These are phyloP conservation scores for Elgaria multicarinata DNA, from an alignment of 2,113 vertebrate species.

Conservation along the genomic window DNA sequence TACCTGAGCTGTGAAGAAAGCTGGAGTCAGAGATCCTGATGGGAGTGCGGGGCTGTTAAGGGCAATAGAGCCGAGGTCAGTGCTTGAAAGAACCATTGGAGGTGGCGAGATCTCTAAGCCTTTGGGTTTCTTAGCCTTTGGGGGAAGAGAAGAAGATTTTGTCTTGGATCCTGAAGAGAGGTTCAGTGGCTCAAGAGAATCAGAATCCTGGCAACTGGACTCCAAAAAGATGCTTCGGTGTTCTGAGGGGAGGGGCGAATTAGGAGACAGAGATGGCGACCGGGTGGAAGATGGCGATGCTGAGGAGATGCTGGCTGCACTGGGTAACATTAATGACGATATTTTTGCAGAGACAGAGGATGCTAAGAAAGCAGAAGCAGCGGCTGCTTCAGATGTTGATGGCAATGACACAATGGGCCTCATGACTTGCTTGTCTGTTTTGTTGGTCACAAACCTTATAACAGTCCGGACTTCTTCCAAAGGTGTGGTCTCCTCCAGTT, in stretches of 20 bases:
- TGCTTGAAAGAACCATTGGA: slow-evolving; percentile 88
- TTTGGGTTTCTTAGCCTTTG: slow-evolving; percentile 96
- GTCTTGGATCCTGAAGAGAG: slow-evolving; percentile 92
- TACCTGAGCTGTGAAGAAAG: slow-evolving; percentile 96
- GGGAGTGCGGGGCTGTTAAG: slow-evolving; percentile 95
- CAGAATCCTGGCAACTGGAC: slow-evolving; percentile 80
- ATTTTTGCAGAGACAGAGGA: slow-evolving; percentile 82
- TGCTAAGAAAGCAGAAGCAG: slow-evolving; percentile 76
- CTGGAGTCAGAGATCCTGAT: slow-evolving; percentile 92
- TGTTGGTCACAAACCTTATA: slow-evolving; percentile 93
- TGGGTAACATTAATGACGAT: slow-evolving; percentile 79
- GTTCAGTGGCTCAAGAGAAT: slow-evolving; percentile 92
- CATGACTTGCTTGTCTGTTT: slow-evolving; percentile 79
- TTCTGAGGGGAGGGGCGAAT: slow-evolving; percentile 76
- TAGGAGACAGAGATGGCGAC: slow-evolving; percentile 83
- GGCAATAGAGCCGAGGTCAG: slow-evolving; percentile 92
- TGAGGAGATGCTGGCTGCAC: slow-evolving; percentile 76
- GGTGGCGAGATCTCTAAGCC: slow-evolving; percentile 91
- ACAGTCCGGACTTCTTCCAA: slow-evolving; percentile 91
- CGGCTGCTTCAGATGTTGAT: slow-evolving; percentile 78
- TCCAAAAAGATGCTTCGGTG: slow-evolving; percentile 83
- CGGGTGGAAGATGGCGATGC: slow-evolving; percentile 78
- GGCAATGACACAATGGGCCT: slow-evolving; percentile 82
- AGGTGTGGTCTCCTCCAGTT: slow-evolving; percentile 69
- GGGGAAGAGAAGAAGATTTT: slow-evolving; percentile 86